phyloP scores from a whole-genome alignment of 2,797 vertebrate species.

The Takifugu rubripes region DNA sequence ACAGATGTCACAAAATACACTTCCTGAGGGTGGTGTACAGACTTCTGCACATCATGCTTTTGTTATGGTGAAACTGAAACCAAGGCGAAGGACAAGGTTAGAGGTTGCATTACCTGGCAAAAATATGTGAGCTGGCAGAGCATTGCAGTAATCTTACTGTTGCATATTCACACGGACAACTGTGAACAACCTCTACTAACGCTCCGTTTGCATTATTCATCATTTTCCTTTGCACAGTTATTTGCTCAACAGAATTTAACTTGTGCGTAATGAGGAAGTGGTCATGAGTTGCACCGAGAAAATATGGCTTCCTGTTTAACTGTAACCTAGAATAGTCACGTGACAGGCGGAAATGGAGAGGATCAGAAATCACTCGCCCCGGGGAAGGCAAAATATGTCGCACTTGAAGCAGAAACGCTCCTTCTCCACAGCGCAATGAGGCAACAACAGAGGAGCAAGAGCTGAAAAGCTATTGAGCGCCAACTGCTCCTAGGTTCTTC shows the following conservation, averaged over 20 bases:
- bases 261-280: conserved; percentile 87
- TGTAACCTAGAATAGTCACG: conserved; percentile 65
- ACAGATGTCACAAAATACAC: conserved; percentile 52
- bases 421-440: conserved; percentile 10
- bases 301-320: conserved; percentile 83
- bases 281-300: conserved; percentile 75
- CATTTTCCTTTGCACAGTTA: conserved; percentile 34
- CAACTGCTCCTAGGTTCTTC: background rate
- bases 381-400: conserved; percentile 34
- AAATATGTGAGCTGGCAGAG: conserved; percentile 32
- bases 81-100: conserved; percentile 45
- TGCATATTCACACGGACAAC: conserved; percentile 20
- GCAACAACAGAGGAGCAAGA: conserved; percentile 15
- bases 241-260: conserved; percentile 44
- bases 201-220: conserved; percentile 40
- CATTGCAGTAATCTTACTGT: conserved; percentile 1
- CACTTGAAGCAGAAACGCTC: conserved; percentile 21
- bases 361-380: conserved; percentile 16
- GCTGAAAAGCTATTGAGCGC: background rate
- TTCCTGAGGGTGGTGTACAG: conserved; percentile 44
- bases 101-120: conserved; percentile 35
- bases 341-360: conserved; percentile 48
- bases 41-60: conserved; percentile 43
- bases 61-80: conserved; percentile 64
- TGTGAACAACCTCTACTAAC: too few relatives aligned